Evolutionary conservation across 2,888 invertebrate species (phyloP), one percentile per base, ranked within the genome.

Genomic region (Adelognathus sp.): DNA sequence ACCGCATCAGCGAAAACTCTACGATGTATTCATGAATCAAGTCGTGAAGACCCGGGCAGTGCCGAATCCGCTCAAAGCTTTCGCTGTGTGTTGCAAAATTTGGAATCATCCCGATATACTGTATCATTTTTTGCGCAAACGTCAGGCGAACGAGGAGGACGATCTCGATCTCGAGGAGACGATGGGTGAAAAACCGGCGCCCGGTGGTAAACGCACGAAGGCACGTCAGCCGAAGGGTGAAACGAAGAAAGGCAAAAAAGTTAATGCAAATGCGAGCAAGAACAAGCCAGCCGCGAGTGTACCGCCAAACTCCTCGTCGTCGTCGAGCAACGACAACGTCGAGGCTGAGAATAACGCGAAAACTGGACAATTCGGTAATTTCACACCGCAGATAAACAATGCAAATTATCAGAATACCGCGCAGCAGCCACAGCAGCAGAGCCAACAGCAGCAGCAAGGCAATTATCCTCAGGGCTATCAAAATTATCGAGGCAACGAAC

Each of bases 41-140:
- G 97, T 97, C 0, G 96, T 97, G 0, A 93, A 97, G 24, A 95
- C 95, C 16, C 96, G 97, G 63, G 95, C 96, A 11, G 97, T 97
- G 70, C 97, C 97, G 29, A 99, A 99, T 93, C 99, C 99, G 0
- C 93, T 99, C 72, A 98, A 98, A 92, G 98, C 99, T 1, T 99
- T 99, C 92, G 98, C 99, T 18, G 98, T 99, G 73, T 99, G 99
- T 90, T 99, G 98, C 90, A 99, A 99, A 94, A 98, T 98, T 85
- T 98, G 98, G 98, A 98, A 98, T 90, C 98, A 98, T 92, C 98
- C 98, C 0, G 98, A 98, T 90, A 97, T 98, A 16, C 91, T 98
- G 29, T 98, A 97, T 90, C 96, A 97, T 89, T 97, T 97, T 88
- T 91, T 98, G 73, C 96, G 95, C 88, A 97, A 97, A 89, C 94